Evolutionary conservation across 1,140 invertebrate species (phyloP).

Genomic region (Caenorhabditis brenneri): DNA sequence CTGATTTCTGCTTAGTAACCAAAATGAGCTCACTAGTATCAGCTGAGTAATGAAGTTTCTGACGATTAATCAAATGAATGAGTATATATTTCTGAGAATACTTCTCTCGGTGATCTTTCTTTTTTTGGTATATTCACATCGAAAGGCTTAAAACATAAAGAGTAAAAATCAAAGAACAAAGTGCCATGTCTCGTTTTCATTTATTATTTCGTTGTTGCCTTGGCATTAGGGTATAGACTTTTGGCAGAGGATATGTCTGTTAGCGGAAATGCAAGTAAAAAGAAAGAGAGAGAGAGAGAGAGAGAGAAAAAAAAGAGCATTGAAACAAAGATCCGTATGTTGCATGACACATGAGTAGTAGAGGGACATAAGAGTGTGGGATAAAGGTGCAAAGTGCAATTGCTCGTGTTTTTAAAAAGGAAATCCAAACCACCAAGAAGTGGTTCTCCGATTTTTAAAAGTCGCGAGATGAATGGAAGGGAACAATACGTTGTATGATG

Average conservation of each 20-base stretch:
- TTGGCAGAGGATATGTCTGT: background rate
- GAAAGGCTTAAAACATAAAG: background rate
- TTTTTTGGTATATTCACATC: background rate
- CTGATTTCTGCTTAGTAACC: conserved; percentile 1
- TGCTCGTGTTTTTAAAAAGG: background rate
- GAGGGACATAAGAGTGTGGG: background rate
- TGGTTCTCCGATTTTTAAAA: background rate
- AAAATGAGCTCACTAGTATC: background rate
- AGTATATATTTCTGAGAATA: background rate
- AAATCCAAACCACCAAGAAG: background rate
- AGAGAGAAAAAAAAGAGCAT: conserved; percentile 15
- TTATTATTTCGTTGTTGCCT: conserved; percentile 6
- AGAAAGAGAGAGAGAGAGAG: too few species aligned
- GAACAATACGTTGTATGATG: background rate
- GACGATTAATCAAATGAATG: background rate
- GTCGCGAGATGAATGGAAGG: background rate
- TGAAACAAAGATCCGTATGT: conserved; percentile 40
- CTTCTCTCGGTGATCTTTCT: background rate
- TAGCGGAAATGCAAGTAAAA: background rate
- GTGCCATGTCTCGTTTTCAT: background rate
- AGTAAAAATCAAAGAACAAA: conserved; percentile 13
- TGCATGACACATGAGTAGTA: conserved; percentile 31
- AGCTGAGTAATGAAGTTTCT: background rate
- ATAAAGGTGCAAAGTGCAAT: conserved; percentile 10
- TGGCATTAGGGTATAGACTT: background rate